Evolutionary conservation across 2,888 invertebrate species (phyloP), one percentile per base, ranked within the genome.

Genomic region (Melanchra persicariae): DNA sequence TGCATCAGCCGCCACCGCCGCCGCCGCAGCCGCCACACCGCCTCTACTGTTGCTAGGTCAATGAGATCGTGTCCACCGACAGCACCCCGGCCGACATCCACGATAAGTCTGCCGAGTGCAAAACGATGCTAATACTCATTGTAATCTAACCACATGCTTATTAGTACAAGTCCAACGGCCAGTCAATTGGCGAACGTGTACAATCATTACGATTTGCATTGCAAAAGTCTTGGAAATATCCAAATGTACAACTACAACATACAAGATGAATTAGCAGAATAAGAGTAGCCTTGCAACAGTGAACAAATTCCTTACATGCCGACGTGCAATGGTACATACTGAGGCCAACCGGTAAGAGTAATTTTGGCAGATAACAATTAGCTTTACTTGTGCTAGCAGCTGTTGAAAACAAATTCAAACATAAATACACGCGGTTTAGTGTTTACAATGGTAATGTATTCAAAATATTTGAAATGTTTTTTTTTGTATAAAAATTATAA

Each of bases 1-100:
- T 74, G 80, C 74, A 77, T 77, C 79, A 58, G 62, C 22, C 52
- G 57, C 59, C 59, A 57, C 63, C 64, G 81, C 74, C 37, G 30
- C 61, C 34, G 30, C 66, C 37, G 24, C 61, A 40, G 30, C 70
- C 64, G 77, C 75, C 49, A 22, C 55, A 19, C 43, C n/a, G 49
- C 17, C 58, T 49, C 69, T 63, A 37, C 43, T 84, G 83, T 79
- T 82, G 86, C 84, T 84, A 80, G 84, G 87, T 83, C 88, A 84
- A 70, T 68, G 70, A 63, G 74, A 79, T 76, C 69, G 65, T 63
- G 62, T 71, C 68, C 60, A 40, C 26, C 30, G 51, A 40, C 61
- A 59, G 55, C 49, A 66, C 24, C 8, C 12, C 45, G 5, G 37
- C 26, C 30, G 55, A 12, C 55, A 43, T 51, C 19, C 12, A 37